Base-by-base conservation (phyloP, 1,140 invertebrate species). In the Papilio machaon region DNA sequence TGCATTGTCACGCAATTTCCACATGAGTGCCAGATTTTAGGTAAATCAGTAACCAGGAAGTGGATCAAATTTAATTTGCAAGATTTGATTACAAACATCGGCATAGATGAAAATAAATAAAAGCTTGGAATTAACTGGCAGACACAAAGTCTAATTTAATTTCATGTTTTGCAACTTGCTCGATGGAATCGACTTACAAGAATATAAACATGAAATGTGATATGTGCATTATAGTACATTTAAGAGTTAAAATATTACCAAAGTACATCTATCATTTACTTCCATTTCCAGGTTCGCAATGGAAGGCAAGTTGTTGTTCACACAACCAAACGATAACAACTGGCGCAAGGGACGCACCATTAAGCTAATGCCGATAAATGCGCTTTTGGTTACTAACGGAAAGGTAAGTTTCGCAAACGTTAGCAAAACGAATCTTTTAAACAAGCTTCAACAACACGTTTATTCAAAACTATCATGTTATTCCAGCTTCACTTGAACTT, bases 321-420 rank as follows among this genome's bases (percentile, higher is more conserved):
- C 97, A 30, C 97, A 98, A 91, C 97, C 97, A 49, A 97, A 97
- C 64, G 98, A 99, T 91, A 97, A 97, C 94, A 98, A 98, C 91
- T 98, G 98, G 98, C 96, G 97, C 82, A 97, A 97, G 91, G 97
- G 97, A 80, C 96, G 97, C 84, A 98, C 98, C 52, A 97, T 98
- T 82, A 98, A 99, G 95, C 96, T 99, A 88, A 97, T 96, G 73
- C 97, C 97, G 11, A 96, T 98, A 64, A 98, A 98, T 94, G 98
- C 97, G 58, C 96, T 99, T 88, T 96, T 99, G 90, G 97, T 99
- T 85, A 98, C 97, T 84, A 97, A 97, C 91, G 97, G 97, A 95
- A 98, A 98, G 96, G 97, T 97, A 92, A 93, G 87, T 79, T 78
- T 84, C 30, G 60, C 23, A 11, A 64, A 64, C 23, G 23, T 64